Evolutionary conservation across 2,888 invertebrate genomes (phyloP).

Genomic region (Noctua pronuba): DNA sequence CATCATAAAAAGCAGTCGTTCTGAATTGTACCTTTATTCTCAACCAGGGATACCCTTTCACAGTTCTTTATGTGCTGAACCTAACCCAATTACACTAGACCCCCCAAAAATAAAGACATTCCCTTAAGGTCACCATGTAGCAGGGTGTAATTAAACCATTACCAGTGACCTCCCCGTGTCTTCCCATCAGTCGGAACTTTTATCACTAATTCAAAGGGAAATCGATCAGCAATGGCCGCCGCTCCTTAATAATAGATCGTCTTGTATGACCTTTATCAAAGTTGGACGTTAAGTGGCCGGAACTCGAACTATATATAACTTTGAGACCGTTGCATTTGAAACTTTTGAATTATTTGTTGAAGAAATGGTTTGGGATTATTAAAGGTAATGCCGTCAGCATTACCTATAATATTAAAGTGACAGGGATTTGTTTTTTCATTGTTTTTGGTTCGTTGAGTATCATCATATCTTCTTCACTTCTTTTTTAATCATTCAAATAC

Average conservation of each 20-base stretch:
- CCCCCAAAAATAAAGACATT: constrained; percentile 35
- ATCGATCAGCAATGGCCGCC: constrained; percentile 69
- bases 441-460: neutral
- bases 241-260: constrained; percentile 79
- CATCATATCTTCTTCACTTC: neutral
- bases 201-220: constrained; percentile 76
- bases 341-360: constrained; percentile 19
- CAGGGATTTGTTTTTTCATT: neutral
- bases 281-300: constrained; percentile 74
- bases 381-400: neutral
- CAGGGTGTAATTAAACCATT: constrained; percentile 55
- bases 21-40: neutral
- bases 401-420: rapidly evolving
- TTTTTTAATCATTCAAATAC: too few relatives aligned
- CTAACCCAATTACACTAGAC: neutral
- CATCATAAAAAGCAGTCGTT: neutral
- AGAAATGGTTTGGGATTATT: neutral
- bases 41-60: neutral
- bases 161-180: constrained; percentile 40
- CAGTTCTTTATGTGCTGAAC: neutral
- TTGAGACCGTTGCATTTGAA: constrained; percentile 31
- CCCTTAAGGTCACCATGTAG: constrained; percentile 35
- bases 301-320: constrained; percentile 47
- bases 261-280: constrained; percentile 81
- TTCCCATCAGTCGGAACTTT: constrained; percentile 67